Base-by-base conservation (phyloP, 2,888 invertebrate species). In the Drosophila nr. perissopoda region DNA sequence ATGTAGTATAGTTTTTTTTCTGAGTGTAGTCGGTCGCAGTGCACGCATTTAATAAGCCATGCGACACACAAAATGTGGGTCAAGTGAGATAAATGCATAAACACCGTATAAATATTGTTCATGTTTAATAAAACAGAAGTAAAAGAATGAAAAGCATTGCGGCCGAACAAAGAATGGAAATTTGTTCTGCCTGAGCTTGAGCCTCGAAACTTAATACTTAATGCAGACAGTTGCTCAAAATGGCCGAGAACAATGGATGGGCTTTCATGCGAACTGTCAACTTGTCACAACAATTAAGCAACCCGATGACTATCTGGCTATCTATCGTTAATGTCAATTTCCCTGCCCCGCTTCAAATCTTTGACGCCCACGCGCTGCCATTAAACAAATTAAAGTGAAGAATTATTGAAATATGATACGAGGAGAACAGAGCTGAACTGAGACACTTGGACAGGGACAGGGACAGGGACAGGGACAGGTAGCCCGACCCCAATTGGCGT, bases 191-290 rank as follows among this genome's bases (percentile, higher is more conserved):
- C 13, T 21, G 42, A 13, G 21, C 13, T 3, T 25, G 46, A 25
- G 52, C 48, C 38, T 51, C 65, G 80, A 68, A 74, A 74, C 52
- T 70, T 73, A 76, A 46, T 46, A 46, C 52, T 70, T 73, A 76
- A 80, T 70, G 66, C 74, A 71, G 52, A 74, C 33, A 70, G 53
- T 72, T 63, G 74, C 33, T 64, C 49, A 53, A 74, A 46, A 58
- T 54, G 54, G 61, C 51, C 38, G 48, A 16, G 53, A 82, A 86
- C 91, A 88, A 88, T 90, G 89, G 74, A 66, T 57, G 85, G 70
- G 64, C 87, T 89, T 88, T 88, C 87, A 88, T 87, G 91, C 79
- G 85, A 88, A 89, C 91, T 90, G 87, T 90, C 87, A 88, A 89
- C 88, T 90, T 88, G 91, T 88, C 87, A 88, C 60, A 76, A 90